Evolutionary conservation across 1,140 invertebrate species (phyloP), one percentile per base, ranked within the genome.

Genomic region (Mycetomoellerius zeteki): DNA sequence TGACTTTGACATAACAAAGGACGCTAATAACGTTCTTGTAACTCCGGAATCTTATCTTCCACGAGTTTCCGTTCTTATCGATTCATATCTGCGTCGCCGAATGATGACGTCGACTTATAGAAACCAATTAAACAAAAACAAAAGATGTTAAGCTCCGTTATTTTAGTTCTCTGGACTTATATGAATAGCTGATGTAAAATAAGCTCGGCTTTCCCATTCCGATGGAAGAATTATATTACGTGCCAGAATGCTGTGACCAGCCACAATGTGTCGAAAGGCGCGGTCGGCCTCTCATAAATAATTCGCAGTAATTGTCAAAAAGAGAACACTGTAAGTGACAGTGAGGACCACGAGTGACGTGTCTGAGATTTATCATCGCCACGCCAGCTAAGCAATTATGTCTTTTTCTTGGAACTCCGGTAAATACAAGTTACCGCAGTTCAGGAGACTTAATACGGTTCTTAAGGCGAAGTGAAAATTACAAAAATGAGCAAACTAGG

Each of bases 301-400:
- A 54, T 72, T 62, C 19, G 12, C 21, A 27, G n/a, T 27, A 69
- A 88, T 67, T 62, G 85, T 80, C 84, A 52, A 58, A 76, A 86
- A 75, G n/a, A n/a, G 24, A 86, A 47, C 24, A 56, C n/a, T 27
- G 21, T 27, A 64, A 87, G 71, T 62, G 21, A 69, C 50, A 21
- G 64, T 24, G 43, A 58, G 54, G 52, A 73, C 54, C 72, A 65
- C 82, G 54, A 58, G 64, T 69, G 58, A 56, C 52, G 19, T 14
- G 3, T 60, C 30, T 24, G 21, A 64, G 50, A 89, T 89, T 89
- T 88, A 86, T 77, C 47, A 21, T 47, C 37, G 37, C 12, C 24
- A 27, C 37, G 73, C 69, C 67, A 86, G 87, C 87, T 67, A 86
- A 86, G 58, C 19, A 77, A 86, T 88, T 65, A 62, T 73, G 62